Evolutionary conservation across 2,113 vertebrate species (phyloP), one percentile per base, ranked within the genome.

Genomic region (Proterorhinus semilunaris): DNA sequence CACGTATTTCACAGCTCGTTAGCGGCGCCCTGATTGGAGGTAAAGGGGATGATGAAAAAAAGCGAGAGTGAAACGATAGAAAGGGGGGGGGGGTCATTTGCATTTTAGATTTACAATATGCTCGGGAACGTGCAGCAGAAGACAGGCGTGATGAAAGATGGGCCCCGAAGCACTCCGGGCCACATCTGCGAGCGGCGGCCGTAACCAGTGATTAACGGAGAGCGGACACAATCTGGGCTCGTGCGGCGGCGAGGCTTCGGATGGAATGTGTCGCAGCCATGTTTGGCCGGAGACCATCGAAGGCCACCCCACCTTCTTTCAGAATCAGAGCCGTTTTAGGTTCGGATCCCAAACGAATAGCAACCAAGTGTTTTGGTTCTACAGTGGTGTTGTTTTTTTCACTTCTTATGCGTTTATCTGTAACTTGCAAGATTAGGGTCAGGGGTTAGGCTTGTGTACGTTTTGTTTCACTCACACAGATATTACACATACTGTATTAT

Each of bases 61-160:
- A 61, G 44, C 8, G 42, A 44, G 36, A 36, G 36, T n/a, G 16
- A 61, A 45, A 45, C 58, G 42, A 55, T 27, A 42, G 15, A 61
- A 61, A 16, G 58, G 16, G 58, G 42, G 16, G 58, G 42, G 58
- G 42, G 8, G 12, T 42, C 15, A 61, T 61, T 61, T 61, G 58
- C 58, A 61, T 61, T 61, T 61, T 44, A 61, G 42, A 61, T 61
- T 61, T 45, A 43, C 58, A 61, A 61, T 61, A 61, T 61, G 58
- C 58, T 61, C 42, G 7, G 12, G 42, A 61, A 61, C 58, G 42
- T 61, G 58, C 42, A 16, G 58, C 58, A 61, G 58, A 45, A 43
- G 42, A 61, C 42, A 16, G 58, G 6, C 42, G 42, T 0, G 58
- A n/a, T 61, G 42, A 44, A 15, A 16, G 10, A 44, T 44, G 58